phyloP scores from a whole-genome alignment of 2,888 invertebrate genomes.

The Hylaea fasciaria region DNA sequence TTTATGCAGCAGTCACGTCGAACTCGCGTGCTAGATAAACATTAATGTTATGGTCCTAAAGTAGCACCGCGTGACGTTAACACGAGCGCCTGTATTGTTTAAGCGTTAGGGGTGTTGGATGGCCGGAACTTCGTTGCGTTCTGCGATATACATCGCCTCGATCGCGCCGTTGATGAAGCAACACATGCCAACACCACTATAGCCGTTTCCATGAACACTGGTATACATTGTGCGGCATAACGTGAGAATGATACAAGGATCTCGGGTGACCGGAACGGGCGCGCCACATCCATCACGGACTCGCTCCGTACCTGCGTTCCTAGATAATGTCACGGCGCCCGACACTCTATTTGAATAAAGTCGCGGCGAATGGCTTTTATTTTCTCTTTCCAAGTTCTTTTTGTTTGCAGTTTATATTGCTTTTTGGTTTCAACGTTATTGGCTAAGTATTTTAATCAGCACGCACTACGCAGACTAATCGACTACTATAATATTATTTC shows the following conservation, averaged over 20 bases:
- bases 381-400: background rate
- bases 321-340: constrained; percentile 34
- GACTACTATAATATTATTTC: no score
- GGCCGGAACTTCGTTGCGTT: constrained; percentile 14
- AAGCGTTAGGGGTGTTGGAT: constrained; percentile 18
- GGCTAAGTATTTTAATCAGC: background rate
- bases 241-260: constrained; percentile 1
- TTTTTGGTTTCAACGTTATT: background rate
- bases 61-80: constrained; percentile 14
- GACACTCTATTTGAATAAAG: constrained; percentile 37
- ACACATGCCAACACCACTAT: constrained; percentile 1
- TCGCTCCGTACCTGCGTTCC: constrained; percentile 32
- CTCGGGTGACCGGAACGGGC: constrained; percentile 27
- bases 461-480: no score
- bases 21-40: constrained; percentile 18
- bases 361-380: background rate
- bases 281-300: constrained; percentile 25
- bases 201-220: background rate
- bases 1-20: constrained; percentile 6
- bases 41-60: constrained; percentile 23
- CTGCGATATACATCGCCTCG: constrained; percentile 13
- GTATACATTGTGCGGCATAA: background rate
- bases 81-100: constrained; percentile 16
- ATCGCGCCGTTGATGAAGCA: background rate
- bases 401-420: background rate